These are phyloP conservation scores for Sinocyclocheilus grahami DNA, from an alignment of 2,113 vertebrate genomes.

Conservation along the genomic window DNA sequence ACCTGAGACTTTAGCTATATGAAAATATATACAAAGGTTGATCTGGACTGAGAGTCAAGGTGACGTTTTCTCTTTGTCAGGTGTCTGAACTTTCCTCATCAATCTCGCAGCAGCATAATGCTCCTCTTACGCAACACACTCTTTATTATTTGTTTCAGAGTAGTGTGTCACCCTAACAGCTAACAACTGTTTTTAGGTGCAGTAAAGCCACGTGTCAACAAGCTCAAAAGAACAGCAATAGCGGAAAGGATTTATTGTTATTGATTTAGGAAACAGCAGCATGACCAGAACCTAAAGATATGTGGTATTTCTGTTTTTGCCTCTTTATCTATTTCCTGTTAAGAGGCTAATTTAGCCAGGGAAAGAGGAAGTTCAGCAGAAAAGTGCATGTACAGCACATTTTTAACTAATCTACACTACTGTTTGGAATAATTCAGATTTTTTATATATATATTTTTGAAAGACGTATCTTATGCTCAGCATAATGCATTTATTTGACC, in stretches of 20 bases:
- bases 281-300: neutral
- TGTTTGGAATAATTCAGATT: neutral
- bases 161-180: neutral
- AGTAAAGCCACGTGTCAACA: neutral
- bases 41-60: conserved; percentile 33
- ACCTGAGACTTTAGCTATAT: neutral
- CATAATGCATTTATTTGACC: neutral
- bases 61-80: neutral
- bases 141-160: neutral
- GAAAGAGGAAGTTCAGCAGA: neutral
- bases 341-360: neutral
- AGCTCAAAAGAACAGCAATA: neutral
- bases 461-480: neutral
- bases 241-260: neutral
- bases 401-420: neutral
- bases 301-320: neutral
- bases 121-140: conserved; percentile 24
- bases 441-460: neutral
- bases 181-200: neutral
- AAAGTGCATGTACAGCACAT: neutral
- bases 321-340: neutral
- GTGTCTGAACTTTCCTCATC: conserved; percentile 41
- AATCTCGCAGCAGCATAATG: conserved; percentile 7
- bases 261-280: neutral
- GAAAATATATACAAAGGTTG: neutral